Conservation (phyloP, 2,888 invertebrate species). For the Troglohyphantes excavatus region DNA sequence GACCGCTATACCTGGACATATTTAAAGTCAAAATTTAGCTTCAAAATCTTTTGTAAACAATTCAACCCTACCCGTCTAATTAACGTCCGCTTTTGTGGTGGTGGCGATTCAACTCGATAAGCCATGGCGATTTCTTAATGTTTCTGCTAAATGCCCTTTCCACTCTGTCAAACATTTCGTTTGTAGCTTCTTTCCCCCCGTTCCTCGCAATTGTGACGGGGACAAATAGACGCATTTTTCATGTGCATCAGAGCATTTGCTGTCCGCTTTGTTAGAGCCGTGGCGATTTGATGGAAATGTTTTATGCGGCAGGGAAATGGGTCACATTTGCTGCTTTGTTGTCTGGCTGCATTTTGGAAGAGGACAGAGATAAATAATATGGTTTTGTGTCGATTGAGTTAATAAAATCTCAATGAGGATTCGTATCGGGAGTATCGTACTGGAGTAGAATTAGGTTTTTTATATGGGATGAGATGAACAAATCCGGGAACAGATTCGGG, state of each 20-base stretch:
- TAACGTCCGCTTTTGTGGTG: slow-evolving; percentile 20
- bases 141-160: slow-evolving; percentile 21
- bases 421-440: too few species aligned
- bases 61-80: too few species aligned
- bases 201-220: not conserved
- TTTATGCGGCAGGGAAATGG: slow-evolving; percentile 43
- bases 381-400: not conserved
- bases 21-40: too few species aligned
- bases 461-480: too few species aligned
- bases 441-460: too few species aligned
- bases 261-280: slow-evolving; percentile 23
- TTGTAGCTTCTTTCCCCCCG: not conserved
- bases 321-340: slow-evolving; percentile 53
- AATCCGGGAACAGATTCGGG: too few species aligned
- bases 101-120: slow-evolving; percentile 24
- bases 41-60: too few species aligned
- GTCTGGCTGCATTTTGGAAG: slow-evolving; percentile 7
- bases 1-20: too few species aligned
- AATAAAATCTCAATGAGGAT: not conserved
- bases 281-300: slow-evolving; percentile 41
- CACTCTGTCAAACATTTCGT: slow-evolving; percentile 32
- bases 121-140: slow-evolving; percentile 13
- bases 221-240: slow-evolving; percentile 35
- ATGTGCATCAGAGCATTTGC: slow-evolving; percentile 50
- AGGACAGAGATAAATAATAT: not conserved